Evolutionary conservation across 2,113 vertebrate species (phyloP).

Genomic region (Halichoeres trimaculatus): DNA sequence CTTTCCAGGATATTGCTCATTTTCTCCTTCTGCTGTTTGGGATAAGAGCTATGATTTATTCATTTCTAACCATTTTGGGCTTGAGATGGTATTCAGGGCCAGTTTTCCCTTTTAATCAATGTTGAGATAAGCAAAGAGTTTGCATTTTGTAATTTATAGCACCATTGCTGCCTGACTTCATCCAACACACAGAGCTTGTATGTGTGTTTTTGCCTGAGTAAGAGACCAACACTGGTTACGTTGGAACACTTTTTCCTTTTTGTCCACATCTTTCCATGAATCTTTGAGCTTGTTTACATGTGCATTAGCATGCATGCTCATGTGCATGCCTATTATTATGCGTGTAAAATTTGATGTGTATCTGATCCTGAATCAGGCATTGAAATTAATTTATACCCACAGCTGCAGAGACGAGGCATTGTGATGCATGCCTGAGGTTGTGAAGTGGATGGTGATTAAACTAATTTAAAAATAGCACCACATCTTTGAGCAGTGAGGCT

Average conservation of each 20-base stretch:
- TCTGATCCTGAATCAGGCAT: slow-evolving; percentile 28
- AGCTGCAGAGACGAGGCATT: slow-evolving; percentile 59
- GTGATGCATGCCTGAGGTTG: slow-evolving; percentile 56
- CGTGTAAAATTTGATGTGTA: slow-evolving; percentile 21
- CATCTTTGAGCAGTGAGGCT: slow-evolving; percentile 7
- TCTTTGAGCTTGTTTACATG: background rate
- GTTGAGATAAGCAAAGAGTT: slow-evolving; percentile 60
- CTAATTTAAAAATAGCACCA: slow-evolving; percentile 62
- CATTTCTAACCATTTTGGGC: slow-evolving; percentile 68
- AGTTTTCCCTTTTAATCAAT: slow-evolving; percentile 74
- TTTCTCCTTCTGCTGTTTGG: slow-evolving; percentile 70
- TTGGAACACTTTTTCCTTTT: background rate
- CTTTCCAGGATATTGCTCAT: slow-evolving; percentile 75
- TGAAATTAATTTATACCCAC: slow-evolving; percentile 56
- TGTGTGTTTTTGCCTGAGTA: slow-evolving; percentile 1
- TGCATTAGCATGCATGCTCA: slow-evolving; percentile 18
- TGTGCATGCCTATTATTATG: slow-evolving; percentile 17
- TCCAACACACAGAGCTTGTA: slow-evolving; percentile 18
- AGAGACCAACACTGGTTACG: slow-evolving; percentile 9
- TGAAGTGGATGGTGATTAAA: slow-evolving; percentile 57
- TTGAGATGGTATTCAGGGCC: slow-evolving; percentile 61
- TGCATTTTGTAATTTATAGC: slow-evolving; percentile 70
- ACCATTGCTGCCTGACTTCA: slow-evolving; percentile 19
- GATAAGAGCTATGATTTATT: slow-evolving; percentile 74
- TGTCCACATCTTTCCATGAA: background rate